Evolutionary conservation across 2,797 vertebrate genomes (phyloP).

Genomic region (Schizopygopsis malacanthus): DNA sequence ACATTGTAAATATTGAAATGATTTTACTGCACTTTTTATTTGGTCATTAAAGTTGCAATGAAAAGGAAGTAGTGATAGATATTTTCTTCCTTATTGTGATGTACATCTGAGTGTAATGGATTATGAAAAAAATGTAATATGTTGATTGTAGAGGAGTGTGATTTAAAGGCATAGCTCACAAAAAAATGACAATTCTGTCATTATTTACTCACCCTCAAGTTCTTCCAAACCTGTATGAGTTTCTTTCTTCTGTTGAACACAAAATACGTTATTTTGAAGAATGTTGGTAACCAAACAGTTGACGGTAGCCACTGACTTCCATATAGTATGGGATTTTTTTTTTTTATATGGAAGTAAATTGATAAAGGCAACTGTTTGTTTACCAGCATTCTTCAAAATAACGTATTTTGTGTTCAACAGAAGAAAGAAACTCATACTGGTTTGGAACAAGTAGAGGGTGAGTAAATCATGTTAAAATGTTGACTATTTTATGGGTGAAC

Average conservation of each 20-base stretch:
- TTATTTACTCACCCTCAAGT: background rate
- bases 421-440: background rate
- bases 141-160: background rate
- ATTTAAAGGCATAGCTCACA: background rate
- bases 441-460: background rate
- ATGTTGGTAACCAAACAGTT: background rate
- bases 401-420: background rate
- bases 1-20: background rate
- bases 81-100: background rate
- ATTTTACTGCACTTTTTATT: slow-evolving; percentile 2
- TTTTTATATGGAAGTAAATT: background rate
- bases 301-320: background rate
- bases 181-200: background rate
- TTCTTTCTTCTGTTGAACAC: background rate
- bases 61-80: background rate
- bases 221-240: background rate
- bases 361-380: background rate
- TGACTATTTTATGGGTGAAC: background rate
- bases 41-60: background rate
- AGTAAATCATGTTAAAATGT: background rate
- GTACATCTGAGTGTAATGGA: background rate
- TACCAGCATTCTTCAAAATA: background rate
- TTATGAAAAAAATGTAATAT: background rate
- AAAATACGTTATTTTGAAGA: background rate
- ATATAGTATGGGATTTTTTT: no score